Conservation (phyloP, 2,113 vertebrate genomes). For the Mungos mungo region DNA sequence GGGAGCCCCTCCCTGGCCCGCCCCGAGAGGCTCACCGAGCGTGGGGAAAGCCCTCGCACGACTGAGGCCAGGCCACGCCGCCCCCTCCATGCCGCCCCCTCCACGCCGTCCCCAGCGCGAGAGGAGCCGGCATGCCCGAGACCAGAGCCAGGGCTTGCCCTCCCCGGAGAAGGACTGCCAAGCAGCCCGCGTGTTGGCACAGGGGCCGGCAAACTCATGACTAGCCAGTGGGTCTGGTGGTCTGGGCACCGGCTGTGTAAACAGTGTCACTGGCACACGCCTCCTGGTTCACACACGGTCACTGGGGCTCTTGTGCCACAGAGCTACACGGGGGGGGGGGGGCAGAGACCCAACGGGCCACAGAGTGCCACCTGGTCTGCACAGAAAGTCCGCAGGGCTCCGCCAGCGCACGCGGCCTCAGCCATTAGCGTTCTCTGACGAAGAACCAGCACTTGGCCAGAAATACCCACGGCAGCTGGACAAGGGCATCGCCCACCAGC, state of each 20-base stretch:
- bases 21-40: neutral
- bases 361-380: neutral
- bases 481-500: neutral
- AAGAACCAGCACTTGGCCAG: too few relatives aligned
- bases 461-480: neutral
- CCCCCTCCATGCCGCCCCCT: too few relatives aligned
- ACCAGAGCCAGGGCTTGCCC: neutral
- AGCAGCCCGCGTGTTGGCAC: too few relatives aligned
- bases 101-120: neutral
- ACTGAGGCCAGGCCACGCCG: neutral
- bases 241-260: neutral
- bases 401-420: neutral
- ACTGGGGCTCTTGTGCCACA: rapidly evolving
- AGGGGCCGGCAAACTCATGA: neutral
- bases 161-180: neutral
- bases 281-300: too few relatives aligned
- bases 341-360: neutral
- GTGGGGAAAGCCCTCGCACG: neutral
- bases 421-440: neutral
- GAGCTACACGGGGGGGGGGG: neutral
- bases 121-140: neutral
- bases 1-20: too few relatives aligned
- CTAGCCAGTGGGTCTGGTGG: rapidly evolving
- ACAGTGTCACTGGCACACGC: neutral
- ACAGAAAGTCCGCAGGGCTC: too few relatives aligned